Base-by-base conservation (phyloP, 2,888 invertebrate species). In the Nysson spinosus region DNA sequence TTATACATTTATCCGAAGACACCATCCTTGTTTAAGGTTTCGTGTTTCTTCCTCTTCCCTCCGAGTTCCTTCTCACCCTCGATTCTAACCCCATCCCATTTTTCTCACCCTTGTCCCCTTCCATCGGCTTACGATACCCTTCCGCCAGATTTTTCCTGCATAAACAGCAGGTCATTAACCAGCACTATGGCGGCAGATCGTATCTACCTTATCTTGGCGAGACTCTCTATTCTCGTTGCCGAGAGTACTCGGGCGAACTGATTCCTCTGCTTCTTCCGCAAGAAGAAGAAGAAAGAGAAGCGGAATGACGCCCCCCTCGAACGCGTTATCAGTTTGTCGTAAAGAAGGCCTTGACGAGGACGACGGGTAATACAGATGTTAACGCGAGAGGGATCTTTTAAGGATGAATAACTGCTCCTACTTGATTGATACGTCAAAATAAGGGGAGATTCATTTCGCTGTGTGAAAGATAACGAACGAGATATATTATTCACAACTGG, bases 151-250 rank as follows among this genome's bases (percentile, higher is more conserved):
- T 81, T 82, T 82, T 81, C 77, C 67, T 79, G 81, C 82, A 81
- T 83, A 83, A 83, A 80, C 80, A 81, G 75, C 75, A 75, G 72
- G 78, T 81, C 82, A 81, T 83, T 81, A 83, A 78, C 79, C 64
- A 56, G 64, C 57, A 72, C 80, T 79, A 74, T 77, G 62, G 69
- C 65, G 68, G 55, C 64, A 76, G 82, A 82, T 82, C 74, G 57
- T 81, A 83, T 83, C 82, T 79, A 47, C 44, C 71, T 81, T 81
- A 82, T 83, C 81, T 78, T 49, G 28, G 34, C 52, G 63, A 70
- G 68, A 64, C 58, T 69, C 61, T 49, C 55, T 43, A 60, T 56
- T 58, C 66, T 49, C 51, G 35, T 28, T 40, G 40, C 34, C 22
- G 30, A 26, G 51, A 37, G 20, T 26, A 39, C 56, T 54, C 28